Evolutionary conservation across 2,888 invertebrate genomes (phyloP).

Genomic region (Oligia latruncula): DNA sequence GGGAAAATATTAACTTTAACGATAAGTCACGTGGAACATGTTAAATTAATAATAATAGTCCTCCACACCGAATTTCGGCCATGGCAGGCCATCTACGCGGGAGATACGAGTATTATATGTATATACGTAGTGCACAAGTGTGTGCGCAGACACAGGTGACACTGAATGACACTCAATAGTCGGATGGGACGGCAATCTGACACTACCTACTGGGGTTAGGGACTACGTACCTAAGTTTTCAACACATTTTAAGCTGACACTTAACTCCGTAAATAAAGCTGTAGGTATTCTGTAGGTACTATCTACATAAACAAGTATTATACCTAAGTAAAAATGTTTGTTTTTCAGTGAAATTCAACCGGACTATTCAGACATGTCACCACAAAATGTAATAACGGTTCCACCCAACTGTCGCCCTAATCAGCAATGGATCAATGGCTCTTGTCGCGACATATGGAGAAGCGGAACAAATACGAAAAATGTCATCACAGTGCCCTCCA

Average conservation of each 20-base stretch:
- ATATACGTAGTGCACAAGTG: too few relatives aligned
- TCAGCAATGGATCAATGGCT: slow-evolving; percentile 62
- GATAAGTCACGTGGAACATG: slow-evolving; percentile 32
- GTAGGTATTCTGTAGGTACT: background rate
- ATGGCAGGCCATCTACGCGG: background rate
- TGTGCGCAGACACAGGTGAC: too few relatives aligned
- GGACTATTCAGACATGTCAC: slow-evolving; percentile 8
- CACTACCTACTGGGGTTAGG: background rate
- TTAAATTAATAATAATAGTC: background rate
- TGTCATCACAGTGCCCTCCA: slow-evolving; percentile 67
- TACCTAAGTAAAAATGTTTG: background rate
- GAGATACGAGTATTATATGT: background rate
- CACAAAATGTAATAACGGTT: slow-evolving; percentile 58
- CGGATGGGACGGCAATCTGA: too few relatives aligned
- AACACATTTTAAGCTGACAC: background rate
- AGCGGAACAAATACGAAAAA: slow-evolving; percentile 45
- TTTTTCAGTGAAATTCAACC: slow-evolving; percentile 30
- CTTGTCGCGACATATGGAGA: slow-evolving; percentile 62
- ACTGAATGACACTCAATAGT: too few relatives aligned
- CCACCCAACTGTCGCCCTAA: slow-evolving; percentile 55
- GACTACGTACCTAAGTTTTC: background rate
- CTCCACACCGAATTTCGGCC: too few relatives aligned
- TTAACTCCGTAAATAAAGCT: background rate
- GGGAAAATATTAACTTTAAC: slow-evolving; percentile 8
- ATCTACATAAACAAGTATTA: background rate